Base-by-base conservation (phyloP, 2,797 vertebrate species). In the Enteromius fasciolatus region DNA sequence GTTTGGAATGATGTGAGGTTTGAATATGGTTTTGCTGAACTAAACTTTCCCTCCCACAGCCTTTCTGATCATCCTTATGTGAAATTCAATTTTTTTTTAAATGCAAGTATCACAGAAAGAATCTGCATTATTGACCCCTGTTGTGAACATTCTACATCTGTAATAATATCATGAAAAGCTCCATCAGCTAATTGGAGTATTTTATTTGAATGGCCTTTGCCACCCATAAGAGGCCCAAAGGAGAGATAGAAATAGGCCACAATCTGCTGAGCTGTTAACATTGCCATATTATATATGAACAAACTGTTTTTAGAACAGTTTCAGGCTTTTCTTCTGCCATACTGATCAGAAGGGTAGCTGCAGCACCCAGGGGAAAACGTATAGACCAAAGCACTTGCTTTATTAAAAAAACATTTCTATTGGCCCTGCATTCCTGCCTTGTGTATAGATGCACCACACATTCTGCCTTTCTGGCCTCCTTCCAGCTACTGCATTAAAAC, bases 161-260 rank as follows among this genome's bases (percentile, higher is more conserved):
- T 52, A 54, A 68, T 33, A 66, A 73, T 75, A 31, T 18, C 44
- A 64, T 64, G 54, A 81, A 76, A 81, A 81, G 20, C 12, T 76
- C 67, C 59, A 54, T 86, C 33, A 33, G 20, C 46, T 84, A 84
- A 86, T 83, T 77, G 39, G 8, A 80, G 70, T 17, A 23, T 70
- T 67, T 79, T 61, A 79, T 83, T 72, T 82, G 25, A 31, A 52
- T 9, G 33, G 33, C 36, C 64, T 64, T 76, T 59, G 68, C 28
- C 67, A 69, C 28, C 83, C 41, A 83, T 81, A 50, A 66, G 14
- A 64, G 12, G n/a, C 67, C 67, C 46, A 70, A 25, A 48, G 52
- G 31, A 83, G 15, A 81, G n/a, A 73, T 11, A 63, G 57, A 73
- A 46, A 81, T 63, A 81, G 52, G 69, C 54, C 52, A 44, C 68